Evolutionary conservation across 2,888 invertebrate species (phyloP).

Genomic region (Eretmocerus hayati): DNA sequence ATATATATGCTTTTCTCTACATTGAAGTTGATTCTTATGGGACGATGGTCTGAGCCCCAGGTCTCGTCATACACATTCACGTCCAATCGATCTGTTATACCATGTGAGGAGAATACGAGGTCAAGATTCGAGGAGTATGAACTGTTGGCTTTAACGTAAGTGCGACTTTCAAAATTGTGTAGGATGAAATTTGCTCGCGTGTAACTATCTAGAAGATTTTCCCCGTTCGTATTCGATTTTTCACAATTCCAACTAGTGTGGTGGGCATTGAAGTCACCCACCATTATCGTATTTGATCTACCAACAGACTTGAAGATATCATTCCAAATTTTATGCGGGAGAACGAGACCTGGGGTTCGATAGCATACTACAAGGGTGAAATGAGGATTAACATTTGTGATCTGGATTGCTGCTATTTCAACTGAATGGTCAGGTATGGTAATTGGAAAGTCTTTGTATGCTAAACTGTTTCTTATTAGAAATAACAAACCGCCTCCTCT

Average conservation of each 20-base stretch:
- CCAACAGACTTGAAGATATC: neutral
- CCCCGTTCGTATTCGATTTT: constrained; percentile 1
- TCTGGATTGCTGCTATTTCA: neutral
- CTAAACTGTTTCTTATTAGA: constrained; percentile 3
- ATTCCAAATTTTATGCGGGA: neutral
- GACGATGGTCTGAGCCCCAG: neutral
- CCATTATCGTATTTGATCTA: neutral
- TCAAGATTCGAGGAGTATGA: neutral
- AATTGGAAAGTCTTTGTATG: neutral
- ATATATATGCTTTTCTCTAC: neutral
- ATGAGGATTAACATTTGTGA: neutral
- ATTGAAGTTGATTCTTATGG: neutral
- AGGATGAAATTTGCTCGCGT: neutral
- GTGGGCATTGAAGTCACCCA: constrained; percentile 8
- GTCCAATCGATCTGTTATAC: neutral
- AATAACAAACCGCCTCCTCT: constrained; percentile 14
- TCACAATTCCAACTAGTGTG: constrained; percentile 8
- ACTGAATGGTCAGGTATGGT: neutral
- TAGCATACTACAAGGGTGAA: neutral
- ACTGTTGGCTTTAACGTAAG: neutral
- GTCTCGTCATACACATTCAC: neutral
- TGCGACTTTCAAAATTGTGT: neutral
- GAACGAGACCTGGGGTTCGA: neutral
- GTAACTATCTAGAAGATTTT: neutral
- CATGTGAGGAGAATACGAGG: neutral